Evolutionary conservation across 1,140 invertebrate genomes (phyloP).

Genomic region (Aphaenogaster floridana): DNA sequence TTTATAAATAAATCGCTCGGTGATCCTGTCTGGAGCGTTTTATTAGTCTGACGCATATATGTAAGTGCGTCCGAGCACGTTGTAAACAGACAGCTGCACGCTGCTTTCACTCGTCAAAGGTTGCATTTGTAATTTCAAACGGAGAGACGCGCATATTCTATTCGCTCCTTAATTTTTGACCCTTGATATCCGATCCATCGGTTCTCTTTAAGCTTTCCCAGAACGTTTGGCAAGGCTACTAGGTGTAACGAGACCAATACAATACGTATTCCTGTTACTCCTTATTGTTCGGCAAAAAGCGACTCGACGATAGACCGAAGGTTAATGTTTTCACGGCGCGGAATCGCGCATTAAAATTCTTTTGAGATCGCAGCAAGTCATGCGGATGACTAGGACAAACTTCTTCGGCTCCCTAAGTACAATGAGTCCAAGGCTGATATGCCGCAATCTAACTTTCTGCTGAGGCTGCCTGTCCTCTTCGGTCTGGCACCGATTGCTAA

Average conservation of each 20-base stretch:
- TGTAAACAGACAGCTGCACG: not conserved
- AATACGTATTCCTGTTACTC: not conserved
- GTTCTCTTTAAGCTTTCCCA: not conserved
- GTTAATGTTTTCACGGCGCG: conserved; percentile 44
- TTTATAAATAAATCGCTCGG: conserved; percentile 56
- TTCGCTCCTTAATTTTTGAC: not conserved
- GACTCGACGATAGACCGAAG: conserved; percentile 23
- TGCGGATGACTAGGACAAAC: conserved; percentile 47
- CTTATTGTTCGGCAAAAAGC: conserved; percentile 14
- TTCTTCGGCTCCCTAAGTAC: conserved; percentile 73
- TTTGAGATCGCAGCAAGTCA: conserved; percentile 34
- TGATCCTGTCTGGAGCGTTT: conserved; percentile 45
- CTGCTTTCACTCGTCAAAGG: conserved; percentile 57
- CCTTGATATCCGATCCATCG: not conserved
- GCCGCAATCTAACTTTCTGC: conserved; percentile 77
- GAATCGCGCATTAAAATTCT: conserved; percentile 19
- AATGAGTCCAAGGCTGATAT: conserved; percentile 80
- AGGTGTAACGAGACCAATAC: not conserved
- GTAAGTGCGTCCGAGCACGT: conserved; percentile 8
- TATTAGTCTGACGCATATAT: conserved; percentile 41
- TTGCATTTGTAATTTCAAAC: conserved; percentile 38
- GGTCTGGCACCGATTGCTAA: conserved; percentile 74
- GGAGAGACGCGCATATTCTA: not conserved
- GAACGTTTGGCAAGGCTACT: not conserved
- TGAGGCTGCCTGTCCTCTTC: conserved; percentile 61